A percentile compares a stretch with the other conserved stretches of the same genome.
These are phyloP conservation scores for Hololepta plana DNA, from an alignment of 2,888 invertebrate species.

Conservation along the genomic window DNA sequence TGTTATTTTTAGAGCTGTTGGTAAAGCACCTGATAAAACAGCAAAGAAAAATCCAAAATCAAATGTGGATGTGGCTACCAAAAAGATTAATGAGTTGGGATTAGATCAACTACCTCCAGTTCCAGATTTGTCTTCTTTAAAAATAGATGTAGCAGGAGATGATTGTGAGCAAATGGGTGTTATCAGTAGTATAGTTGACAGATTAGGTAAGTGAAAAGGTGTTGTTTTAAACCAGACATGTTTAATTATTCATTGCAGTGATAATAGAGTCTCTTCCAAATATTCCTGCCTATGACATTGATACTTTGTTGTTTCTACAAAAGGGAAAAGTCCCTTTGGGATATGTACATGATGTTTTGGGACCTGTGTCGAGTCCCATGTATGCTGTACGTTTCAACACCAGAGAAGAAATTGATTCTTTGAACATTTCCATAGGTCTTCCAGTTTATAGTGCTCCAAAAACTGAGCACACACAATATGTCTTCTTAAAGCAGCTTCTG, in stretches of 20 bases:
- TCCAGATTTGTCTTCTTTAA: constrained; percentile 40
- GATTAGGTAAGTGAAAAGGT: constrained; percentile 35
- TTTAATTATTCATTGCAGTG: constrained; percentile 34
- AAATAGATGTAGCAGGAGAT: constrained; percentile 58
- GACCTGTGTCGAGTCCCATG: constrained; percentile 65
- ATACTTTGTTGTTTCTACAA: constrained; percentile 73
- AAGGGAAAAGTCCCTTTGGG: constrained; percentile 58
- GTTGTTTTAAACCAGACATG: background rate
- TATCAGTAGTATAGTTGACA: constrained; percentile 51
- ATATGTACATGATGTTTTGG: constrained; percentile 81
- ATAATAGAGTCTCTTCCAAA: constrained; percentile 54
- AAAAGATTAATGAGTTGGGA: constrained; percentile 34
- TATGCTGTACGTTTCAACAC: constrained; percentile 87
- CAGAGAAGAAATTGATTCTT: constrained; percentile 49
- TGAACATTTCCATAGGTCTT: constrained; percentile 46
- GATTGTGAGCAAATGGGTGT: constrained; percentile 58
- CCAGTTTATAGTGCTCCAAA: constrained; percentile 71
- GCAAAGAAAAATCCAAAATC: constrained; percentile 4
- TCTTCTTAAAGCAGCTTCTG: constrained; percentile 54
- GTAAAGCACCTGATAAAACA: no score
- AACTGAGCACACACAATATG: constrained; percentile 54
- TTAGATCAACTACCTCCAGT: constrained; percentile 65
- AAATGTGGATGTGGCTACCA: constrained; percentile 25
- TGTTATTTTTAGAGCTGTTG: no score
- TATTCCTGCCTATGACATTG: constrained; percentile 66